These are phyloP conservation scores for Poeciliopsis retropinna DNA, from an alignment of 2,113 vertebrate genomes.

Conservation along the genomic window DNA sequence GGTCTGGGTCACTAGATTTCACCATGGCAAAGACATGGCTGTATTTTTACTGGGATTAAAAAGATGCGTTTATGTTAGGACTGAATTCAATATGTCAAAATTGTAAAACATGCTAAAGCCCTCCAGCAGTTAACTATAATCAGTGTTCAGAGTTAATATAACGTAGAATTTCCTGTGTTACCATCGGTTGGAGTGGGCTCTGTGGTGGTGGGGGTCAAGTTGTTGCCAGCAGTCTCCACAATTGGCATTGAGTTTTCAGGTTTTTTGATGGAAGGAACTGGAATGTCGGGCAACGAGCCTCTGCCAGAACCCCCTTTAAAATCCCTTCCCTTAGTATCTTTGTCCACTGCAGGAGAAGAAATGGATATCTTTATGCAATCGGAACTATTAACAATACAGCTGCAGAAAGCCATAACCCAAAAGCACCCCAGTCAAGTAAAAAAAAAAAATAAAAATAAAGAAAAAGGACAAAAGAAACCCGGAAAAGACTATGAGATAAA, in stretches of 20 bases:
- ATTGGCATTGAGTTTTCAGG: constrained; percentile 23
- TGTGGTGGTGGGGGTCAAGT: constrained; percentile 43
- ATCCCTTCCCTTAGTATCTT: constrained; percentile 38
- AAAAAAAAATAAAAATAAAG: constrained; percentile 20
- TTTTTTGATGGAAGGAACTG: constrained; percentile 49
- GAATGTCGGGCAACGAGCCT: constrained; percentile 27
- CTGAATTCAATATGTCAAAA: too few species aligned
- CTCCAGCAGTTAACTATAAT: not conserved
- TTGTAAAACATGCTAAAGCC: too few species aligned
- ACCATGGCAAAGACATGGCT: too few species aligned
- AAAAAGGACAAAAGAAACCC: not conserved
- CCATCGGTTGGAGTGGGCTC: constrained; percentile 78
- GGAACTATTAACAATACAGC: not conserved
- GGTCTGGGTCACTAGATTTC: not conserved
- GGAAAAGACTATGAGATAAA: constrained; percentile 10
- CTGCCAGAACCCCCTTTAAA: constrained; percentile 46
- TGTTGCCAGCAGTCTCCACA: constrained; percentile 48
- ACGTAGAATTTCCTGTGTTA: constrained; percentile 40
- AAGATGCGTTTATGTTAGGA: too few species aligned
- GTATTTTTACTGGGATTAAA: too few species aligned
- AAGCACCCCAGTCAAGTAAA: constrained; percentile 25
- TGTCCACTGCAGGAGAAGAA: constrained; percentile 55
- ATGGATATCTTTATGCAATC: not conserved
- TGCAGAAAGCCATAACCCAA: constrained; percentile 16
- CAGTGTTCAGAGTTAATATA: not conserved